Conservation (phyloP, 2,888 invertebrate genomes). For the Germaria angustata region DNA sequence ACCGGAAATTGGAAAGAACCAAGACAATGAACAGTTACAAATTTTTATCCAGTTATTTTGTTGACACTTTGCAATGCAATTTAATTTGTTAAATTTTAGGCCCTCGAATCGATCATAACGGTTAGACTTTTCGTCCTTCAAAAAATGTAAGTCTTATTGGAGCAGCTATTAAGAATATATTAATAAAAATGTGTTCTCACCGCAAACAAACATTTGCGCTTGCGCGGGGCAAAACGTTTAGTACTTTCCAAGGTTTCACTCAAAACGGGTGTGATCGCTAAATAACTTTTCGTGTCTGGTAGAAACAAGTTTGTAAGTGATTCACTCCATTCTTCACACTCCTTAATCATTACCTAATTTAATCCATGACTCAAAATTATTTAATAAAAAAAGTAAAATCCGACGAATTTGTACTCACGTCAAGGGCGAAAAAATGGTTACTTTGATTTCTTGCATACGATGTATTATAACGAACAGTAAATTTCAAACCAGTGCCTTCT, state of each 20-base stretch:
- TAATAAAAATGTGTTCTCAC: conserved; percentile 64
- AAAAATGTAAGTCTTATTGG: background rate
- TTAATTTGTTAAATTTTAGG: conserved; percentile 71
- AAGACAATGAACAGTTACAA: conserved; percentile 75
- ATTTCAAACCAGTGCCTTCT: conserved; percentile 75
- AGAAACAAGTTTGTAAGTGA: conserved; percentile 68
- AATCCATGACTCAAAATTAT: background rate
- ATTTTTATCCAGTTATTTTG: conserved; percentile 69
- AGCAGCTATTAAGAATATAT: background rate
- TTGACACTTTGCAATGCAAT: conserved; percentile 74
- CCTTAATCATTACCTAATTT: conserved; percentile 73
- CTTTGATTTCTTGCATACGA: conserved; percentile 61
- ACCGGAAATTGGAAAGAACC: conserved; percentile 71
- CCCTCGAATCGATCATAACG: conserved; percentile 54
- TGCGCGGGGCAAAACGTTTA: conserved; percentile 64
- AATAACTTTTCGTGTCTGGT: conserved; percentile 71
- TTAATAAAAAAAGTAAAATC: no score
- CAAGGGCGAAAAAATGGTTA: conserved; percentile 65
- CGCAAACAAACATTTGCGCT: conserved; percentile 73
- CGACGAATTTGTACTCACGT: conserved; percentile 64
- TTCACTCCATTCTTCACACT: conserved; percentile 71
- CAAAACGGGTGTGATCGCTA: conserved; percentile 72
- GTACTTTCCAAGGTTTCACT: conserved; percentile 70
- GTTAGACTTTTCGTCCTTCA: conserved; percentile 70
- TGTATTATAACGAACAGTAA: conserved; percentile 69